Conservation (phyloP, 2,113 vertebrate genomes). For the Leiothrix lutea region DNA sequence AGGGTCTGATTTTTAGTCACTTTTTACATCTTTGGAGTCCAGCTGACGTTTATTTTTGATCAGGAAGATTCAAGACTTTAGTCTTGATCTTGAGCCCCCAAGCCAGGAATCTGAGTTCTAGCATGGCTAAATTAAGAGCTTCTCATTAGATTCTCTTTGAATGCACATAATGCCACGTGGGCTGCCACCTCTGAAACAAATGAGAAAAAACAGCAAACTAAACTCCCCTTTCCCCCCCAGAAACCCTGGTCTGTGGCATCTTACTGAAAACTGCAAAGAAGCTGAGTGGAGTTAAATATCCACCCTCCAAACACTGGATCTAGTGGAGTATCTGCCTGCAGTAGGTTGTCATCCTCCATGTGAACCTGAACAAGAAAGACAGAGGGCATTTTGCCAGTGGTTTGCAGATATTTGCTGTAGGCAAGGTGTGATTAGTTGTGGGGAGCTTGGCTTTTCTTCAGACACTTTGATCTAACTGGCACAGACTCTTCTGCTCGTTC, state of each 20-base stretch:
- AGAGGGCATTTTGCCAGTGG: background rate
- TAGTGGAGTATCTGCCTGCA: background rate
- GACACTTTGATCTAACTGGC: background rate
- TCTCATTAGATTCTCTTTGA: background rate
- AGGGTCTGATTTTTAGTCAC: background rate
- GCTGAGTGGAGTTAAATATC: background rate
- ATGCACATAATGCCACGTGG: accelerated
- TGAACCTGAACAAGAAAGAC: background rate
- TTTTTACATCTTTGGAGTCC: background rate
- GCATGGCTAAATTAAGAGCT: background rate
- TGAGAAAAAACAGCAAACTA: background rate
- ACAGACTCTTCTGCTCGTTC: background rate
- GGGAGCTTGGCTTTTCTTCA: background rate
- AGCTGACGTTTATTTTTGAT: background rate
- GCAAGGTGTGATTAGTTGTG: background rate
- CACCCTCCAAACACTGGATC: background rate
- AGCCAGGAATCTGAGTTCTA: background rate
- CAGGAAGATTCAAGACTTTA: background rate
- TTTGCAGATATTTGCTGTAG: conserved; percentile 12
- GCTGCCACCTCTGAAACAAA: background rate
- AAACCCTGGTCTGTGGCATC: background rate
- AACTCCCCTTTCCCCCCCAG: background rate
- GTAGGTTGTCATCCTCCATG: background rate
- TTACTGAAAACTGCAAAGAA: background rate
- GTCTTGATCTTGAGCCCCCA: background rate